Evolutionary conservation across 1,140 invertebrate genomes (phyloP), one percentile per base, ranked within the genome.

Genomic region (Lordiphosa clarofinis): DNA sequence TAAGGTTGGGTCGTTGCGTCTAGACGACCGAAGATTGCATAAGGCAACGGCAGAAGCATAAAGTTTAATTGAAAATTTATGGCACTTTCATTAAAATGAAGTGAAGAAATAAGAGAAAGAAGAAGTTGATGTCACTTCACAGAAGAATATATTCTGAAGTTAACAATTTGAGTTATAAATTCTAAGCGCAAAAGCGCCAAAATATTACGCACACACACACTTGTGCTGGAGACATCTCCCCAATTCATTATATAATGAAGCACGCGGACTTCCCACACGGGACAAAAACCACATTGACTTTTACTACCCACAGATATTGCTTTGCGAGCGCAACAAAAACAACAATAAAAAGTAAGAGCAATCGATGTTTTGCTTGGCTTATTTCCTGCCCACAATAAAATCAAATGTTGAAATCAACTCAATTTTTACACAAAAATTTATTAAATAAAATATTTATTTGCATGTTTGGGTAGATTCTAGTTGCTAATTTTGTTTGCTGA

Each of bases 51-150:
- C 63, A 61, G 67, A 56, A 61, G 43, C 61, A 56, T 58, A 33
- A 56, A 35, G 38, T 82, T 69, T 82, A 82, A 82, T 82, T 82
- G 76, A 82, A 82, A 82, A 84, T 82, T 84, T 76, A 82, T 84
- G 78, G 68, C 72, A 84, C 78, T 82, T 81, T 82, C 76, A 79
- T 75, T 67, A 67, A 64, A 40, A 28, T 42, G 52, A 37, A 62
- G 35, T 37, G 19, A 13, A 55, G 53, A 35, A 35, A 8, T 50
- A 13, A 19, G 6, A 54, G 13, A n/a, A n/a, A n/a, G 38, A 47
- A 21, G 21, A 19, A 52, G 38, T 21, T 46, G 50, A 61, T n/a
- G 6, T 12, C 43, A 46, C 24, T 31, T 46, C 24, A 13, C 42
- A 28, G 7, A 28, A 12, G 24, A 46, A 3, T 1, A 43, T 21